Base-by-base conservation (phyloP, 2,888 invertebrate species). In the Drosophila barbarae region DNA sequence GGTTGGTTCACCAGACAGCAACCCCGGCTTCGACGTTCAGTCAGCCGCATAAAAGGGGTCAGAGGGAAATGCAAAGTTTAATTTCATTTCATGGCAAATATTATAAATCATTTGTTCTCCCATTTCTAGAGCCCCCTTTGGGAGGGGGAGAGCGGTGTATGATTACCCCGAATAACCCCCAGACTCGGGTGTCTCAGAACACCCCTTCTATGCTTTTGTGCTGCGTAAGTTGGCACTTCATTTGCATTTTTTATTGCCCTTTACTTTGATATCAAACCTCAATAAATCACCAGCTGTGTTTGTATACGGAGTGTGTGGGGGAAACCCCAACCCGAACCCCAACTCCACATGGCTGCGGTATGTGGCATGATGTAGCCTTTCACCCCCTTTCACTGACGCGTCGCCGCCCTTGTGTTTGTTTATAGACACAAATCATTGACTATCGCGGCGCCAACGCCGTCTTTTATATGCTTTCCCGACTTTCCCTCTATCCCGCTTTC, bases 171-270 rank as follows among this genome's bases (percentile, higher is more conserved):
- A 54, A 57, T 53, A 36, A 52, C 54, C 52, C 66, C 68, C 55
- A 28, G 57, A 15, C 52, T 56, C 15, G 61, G 63, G 65, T 55
- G 51, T 58, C 41, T 64, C 53, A 66, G 69, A 42, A 18, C 46
- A 41, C 47, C 49, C 61, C 42, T 28, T 61, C 49, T 41, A 57
- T 53, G 72, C 67, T 71, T 77, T 75, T 79, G 66, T 72, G 83
- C 77, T 84, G 75, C 81, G 80, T 83, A 81, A 82, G 84, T 87
- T 82, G 73, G 84, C 77, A 82, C 80, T 85, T 87, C 80, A 86
- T 87, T 87, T 87, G 77, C 84, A 87, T 87, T 86, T 87, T 87
- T 85, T 86, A 86, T 86, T 84, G 86, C 74, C 76, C 74, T 80
- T 81, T 82, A 84, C 81, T 84, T 77, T 86, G 84, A 84, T 85